Conservation (phyloP, 2,113 vertebrate genomes). For the Corythoichthys intestinalis region DNA sequence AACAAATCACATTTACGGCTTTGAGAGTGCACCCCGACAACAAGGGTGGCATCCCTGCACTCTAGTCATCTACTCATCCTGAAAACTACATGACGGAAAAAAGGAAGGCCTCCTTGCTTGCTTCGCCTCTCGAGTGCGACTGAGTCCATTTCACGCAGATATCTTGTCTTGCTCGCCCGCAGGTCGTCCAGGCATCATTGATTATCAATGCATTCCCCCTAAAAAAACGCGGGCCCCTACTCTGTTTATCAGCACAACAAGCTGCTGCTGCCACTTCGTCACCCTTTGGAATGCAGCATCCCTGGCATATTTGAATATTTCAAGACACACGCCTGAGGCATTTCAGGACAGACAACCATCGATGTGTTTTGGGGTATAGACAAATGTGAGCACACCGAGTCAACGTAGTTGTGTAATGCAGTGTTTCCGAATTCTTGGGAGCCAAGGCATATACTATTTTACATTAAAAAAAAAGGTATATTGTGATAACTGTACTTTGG, state of each 20-base stretch:
- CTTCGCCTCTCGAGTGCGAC: slow-evolving; percentile 44
- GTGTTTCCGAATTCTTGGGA: not conserved
- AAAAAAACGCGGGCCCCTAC: slow-evolving; percentile 20
- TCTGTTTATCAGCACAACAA: slow-evolving; percentile 31
- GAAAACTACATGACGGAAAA: slow-evolving; percentile 7
- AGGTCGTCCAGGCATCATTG: slow-evolving; percentile 36
- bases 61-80: slow-evolving; percentile 34
- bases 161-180: slow-evolving; percentile 23
- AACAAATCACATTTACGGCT: slow-evolving; percentile 17
- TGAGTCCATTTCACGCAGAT: slow-evolving; percentile 38
- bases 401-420: not conserved
- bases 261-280: slow-evolving; percentile 19
- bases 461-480: not conserved
- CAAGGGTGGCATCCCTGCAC: slow-evolving; percentile 8
- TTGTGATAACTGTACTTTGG: no score
- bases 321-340: not conserved
- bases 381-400: not conserved
- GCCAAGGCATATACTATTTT: not conserved
- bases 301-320: slow-evolving; percentile 16
- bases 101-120: slow-evolving; percentile 1
- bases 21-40: slow-evolving; percentile 10
- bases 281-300: slow-evolving; percentile 16
- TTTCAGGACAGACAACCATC: not conserved
- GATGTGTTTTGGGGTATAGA: not conserved
- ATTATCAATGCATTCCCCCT: slow-evolving; percentile 41